phyloP scores from a whole-genome alignment of 2,113 vertebrate species.

The Entomyzon cyanotis region DNA sequence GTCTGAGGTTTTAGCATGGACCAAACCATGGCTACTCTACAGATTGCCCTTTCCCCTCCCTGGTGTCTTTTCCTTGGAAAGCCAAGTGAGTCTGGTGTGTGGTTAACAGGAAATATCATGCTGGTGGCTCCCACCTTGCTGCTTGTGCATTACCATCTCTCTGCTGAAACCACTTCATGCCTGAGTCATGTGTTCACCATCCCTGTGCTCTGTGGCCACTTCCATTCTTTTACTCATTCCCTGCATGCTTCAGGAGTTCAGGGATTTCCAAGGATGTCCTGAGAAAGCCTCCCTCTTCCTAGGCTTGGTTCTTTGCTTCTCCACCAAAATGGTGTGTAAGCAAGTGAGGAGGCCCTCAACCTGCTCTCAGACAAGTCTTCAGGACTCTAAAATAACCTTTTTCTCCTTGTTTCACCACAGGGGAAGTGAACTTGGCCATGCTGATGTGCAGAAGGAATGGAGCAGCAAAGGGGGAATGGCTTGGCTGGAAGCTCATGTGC shows the following conservation, averaged over 20 bases:
- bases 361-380: neutral
- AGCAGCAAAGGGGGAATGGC: neutral
- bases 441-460: neutral
- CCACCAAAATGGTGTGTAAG: neutral
- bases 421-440: neutral
- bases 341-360: rapidly evolving
- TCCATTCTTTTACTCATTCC: neutral
- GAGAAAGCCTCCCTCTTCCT: neutral
- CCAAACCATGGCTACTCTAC: neutral
- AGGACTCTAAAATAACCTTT: neutral
- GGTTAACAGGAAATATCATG: neutral
- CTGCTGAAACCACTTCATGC: neutral
- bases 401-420: neutral
- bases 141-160: neutral
- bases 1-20: rapidly evolving
- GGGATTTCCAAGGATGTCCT: neutral
- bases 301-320: neutral
- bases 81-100: neutral
- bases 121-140: neutral
- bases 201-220: neutral
- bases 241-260: neutral
- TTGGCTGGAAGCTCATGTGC: neutral
- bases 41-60: neutral
- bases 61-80: neutral
- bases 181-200: neutral